A percentile compares a stretch with the other conserved stretches of the same genome.
Conservation (phyloP, 1,140 invertebrate genomes). For the Psilanteris sp. region DNA sequence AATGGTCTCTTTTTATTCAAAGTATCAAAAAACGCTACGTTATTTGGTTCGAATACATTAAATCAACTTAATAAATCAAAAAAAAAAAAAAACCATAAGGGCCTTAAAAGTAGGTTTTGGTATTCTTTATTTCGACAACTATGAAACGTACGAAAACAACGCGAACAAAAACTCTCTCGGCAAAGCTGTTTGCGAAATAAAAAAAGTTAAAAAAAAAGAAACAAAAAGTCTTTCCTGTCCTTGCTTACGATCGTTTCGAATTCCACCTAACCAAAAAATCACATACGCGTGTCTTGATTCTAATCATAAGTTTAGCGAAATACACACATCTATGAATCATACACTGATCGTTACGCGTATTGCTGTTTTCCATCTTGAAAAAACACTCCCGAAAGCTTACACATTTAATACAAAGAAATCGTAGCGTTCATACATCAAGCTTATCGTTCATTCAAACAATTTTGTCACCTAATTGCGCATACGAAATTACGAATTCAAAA, state of each 20-base stretch:
- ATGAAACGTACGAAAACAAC: conserved; percentile 26
- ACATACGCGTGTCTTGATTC: conserved; percentile 33
- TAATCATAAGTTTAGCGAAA: conserved; percentile 55
- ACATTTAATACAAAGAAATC: conserved; percentile 26
- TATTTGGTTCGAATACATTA: neutral
- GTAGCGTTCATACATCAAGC: conserved; percentile 47
- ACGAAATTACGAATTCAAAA: conserved; percentile 16
- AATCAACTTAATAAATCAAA: neutral
- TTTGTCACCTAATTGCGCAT: conserved; percentile 18
- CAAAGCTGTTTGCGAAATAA: conserved; percentile 19
- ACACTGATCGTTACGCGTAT: conserved; percentile 32
- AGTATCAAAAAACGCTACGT: neutral
- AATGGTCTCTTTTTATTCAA: too few species aligned
- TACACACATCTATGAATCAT: conserved; percentile 66
- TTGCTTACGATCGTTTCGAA: neutral
- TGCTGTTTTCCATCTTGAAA: conserved; percentile 1
- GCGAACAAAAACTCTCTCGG: conserved; percentile 1
- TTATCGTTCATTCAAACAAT: conserved; percentile 1
- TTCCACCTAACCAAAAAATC: conserved; percentile 22
- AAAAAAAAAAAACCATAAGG: neutral
- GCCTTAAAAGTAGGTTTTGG: conserved; percentile 30
- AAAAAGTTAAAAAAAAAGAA: too few species aligned
- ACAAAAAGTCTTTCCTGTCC: too few species aligned
- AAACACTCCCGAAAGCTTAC: too few species aligned
- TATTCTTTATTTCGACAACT: conserved; percentile 46